Evolutionary conservation across 1,140 invertebrate species (phyloP), one percentile per base, ranked within the genome.

Genomic region (Pseudomyrmex concolor): DNA sequence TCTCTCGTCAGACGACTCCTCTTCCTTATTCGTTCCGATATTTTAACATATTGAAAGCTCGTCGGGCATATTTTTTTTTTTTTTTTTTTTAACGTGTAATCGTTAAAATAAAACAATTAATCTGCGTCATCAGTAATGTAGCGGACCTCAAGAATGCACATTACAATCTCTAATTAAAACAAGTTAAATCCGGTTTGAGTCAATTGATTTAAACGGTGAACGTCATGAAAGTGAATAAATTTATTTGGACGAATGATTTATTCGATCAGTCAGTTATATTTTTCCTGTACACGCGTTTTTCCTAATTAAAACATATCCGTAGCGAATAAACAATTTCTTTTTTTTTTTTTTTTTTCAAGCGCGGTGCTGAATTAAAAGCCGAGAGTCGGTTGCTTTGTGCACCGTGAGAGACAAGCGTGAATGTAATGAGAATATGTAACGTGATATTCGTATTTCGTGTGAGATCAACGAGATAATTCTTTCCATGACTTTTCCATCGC

Each of bases 401-500:
- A 9, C 48, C 34, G 34, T 34, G 34, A 34, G 34, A 34, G 34
- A 34, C 34, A 34, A 12, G 25, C 17, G 67, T 43, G 34, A 55
- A 9, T 12, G 22, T 43, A 77, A 74, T 34, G 9, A 55, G 50
- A 17, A 77, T 67, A 77, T 22, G 74, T 77, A 77, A 77, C 34
- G 17, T 34, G 74, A 77, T 77, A 68, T 57, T 77, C 51, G 50
- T 63, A 45, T 50, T 67, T 77, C 54, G 62, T 68, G 13, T 63
- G 59, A 77, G 63, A 68, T 77, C 34, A 55, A 77, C 74, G 48
- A 77, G 63, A 77, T 77, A 77, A 66, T 77, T 77, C 34, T 68
- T 77, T 67, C 63, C 64, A 77, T 77, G 63, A 77, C 51, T 77
- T 77, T 77, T 77, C 74, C 50, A 68, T 68, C 74, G 74, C 13